Conservation (phyloP, 2,888 invertebrate genomes). For the Blera fallax region DNA sequence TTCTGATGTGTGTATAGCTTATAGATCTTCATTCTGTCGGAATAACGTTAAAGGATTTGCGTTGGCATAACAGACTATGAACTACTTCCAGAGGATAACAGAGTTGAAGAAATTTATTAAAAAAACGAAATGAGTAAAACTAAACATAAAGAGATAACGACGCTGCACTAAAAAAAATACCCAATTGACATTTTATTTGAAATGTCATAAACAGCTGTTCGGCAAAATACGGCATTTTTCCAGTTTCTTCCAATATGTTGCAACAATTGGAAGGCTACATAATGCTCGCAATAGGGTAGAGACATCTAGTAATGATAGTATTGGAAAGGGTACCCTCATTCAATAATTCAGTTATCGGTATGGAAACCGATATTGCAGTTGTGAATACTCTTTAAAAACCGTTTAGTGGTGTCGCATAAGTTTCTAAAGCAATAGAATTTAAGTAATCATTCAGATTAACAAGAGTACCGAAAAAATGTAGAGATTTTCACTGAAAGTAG, state of each 20-base stretch:
- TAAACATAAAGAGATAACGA: slow-evolving; percentile 6
- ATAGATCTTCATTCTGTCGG: slow-evolving; percentile 85
- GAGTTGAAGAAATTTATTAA: neutral
- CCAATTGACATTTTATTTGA: neutral
- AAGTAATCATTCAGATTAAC: too few relatives aligned
- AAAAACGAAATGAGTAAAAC: neutral
- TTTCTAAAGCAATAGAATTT: too few relatives aligned
- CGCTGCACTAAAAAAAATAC: neutral
- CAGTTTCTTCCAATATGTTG: neutral
- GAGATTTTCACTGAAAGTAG: too few relatives aligned
- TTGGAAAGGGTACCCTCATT: too few relatives aligned
- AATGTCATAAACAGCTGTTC: slow-evolving; percentile 28
- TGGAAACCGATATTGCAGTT: too few relatives aligned
- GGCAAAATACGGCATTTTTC: neutral
- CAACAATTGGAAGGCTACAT: neutral
- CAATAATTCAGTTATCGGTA: too few relatives aligned
- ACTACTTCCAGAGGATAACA: neutral
- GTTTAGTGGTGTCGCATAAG: too few relatives aligned
- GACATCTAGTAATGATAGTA: too few relatives aligned
- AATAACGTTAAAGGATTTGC: neutral
- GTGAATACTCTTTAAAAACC: too few relatives aligned
- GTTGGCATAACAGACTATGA: neutral
- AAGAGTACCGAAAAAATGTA: too few relatives aligned
- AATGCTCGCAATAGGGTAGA: neutral
- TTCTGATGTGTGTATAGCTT: slow-evolving; percentile 91